These are phyloP conservation scores for Raphicerus campestris DNA, from an alignment of 2,113 vertebrate species.

Conservation along the genomic window DNA sequence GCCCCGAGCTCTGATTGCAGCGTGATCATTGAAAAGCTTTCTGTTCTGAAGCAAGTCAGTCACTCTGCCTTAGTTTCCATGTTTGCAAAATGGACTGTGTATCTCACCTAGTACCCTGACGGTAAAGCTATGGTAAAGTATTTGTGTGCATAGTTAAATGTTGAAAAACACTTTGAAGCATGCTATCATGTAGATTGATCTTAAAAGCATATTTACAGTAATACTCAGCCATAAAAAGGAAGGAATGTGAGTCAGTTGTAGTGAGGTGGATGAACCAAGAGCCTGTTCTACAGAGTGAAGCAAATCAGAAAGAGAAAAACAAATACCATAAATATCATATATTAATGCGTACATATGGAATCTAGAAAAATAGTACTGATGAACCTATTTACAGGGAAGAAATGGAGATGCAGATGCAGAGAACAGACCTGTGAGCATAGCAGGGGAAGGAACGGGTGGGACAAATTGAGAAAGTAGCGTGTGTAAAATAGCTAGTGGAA, in stretches of 20 bases:
- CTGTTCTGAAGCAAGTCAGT: background rate
- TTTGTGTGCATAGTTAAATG: background rate
- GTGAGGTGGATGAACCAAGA: background rate
- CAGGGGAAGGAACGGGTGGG: background rate
- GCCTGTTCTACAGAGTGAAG: background rate
- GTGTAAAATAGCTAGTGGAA: background rate
- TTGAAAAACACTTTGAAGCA: background rate
- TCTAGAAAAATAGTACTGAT: background rate
- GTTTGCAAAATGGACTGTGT: background rate
- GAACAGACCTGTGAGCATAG: background rate
- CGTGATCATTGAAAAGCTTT: background rate
- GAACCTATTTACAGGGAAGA: background rate
- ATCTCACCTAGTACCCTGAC: background rate
- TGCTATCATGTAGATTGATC: background rate
- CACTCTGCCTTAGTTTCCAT: background rate
- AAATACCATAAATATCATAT: background rate
- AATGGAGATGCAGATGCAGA: background rate
- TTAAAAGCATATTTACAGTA: background rate
- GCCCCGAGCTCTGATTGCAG: background rate
- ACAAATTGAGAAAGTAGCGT: background rate
- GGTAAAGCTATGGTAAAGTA: background rate
- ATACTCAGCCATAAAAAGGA: background rate
- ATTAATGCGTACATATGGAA: background rate
- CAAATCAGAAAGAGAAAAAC: background rate
- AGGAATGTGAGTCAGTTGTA: background rate